phyloP scores from a whole-genome alignment of 1,140 invertebrate species.

The Galleria mellonella region DNA sequence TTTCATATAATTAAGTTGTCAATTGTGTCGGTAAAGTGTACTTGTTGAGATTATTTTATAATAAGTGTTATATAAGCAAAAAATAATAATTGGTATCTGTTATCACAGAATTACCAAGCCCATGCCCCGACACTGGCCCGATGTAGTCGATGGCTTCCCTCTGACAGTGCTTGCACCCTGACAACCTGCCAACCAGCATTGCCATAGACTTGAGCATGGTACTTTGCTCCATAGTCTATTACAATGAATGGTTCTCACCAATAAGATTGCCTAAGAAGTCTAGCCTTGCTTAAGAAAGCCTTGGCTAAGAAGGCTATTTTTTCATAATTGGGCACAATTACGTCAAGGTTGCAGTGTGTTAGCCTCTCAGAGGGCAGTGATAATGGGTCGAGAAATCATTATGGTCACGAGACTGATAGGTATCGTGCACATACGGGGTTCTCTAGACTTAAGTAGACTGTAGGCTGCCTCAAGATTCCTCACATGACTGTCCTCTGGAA shows the following conservation, averaged over 20 bases:
- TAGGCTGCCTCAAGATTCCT: conserved; percentile 47
- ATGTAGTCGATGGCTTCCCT: conserved; percentile 42
- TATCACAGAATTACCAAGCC: conserved; percentile 33
- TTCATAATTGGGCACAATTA: too few species aligned
- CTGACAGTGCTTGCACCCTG: conserved; percentile 30
- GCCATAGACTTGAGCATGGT: conserved; percentile 16
- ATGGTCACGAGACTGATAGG: conserved; percentile 38
- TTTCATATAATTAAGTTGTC: too few species aligned
- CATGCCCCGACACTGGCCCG: conserved; percentile 36
- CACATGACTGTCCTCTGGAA: conserved; percentile 34
- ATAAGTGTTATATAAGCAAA: too few species aligned
- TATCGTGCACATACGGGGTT: conserved; percentile 51
- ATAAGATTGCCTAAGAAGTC: conserved; percentile 17
- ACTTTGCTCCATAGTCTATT: conserved; percentile 16
- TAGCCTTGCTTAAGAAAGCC: too few species aligned
- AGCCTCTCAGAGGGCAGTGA: conserved; percentile 44
- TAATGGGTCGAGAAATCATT: conserved; percentile 47
- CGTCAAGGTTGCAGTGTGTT: conserved; percentile 13
- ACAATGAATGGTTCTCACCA: conserved; percentile 25
- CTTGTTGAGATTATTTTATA: too few species aligned
- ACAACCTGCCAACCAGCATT: conserved; percentile 19
- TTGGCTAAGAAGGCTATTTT: too few species aligned
- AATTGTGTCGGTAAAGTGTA: too few species aligned
- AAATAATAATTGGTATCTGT: conserved; percentile 13
- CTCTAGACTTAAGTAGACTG: conserved; percentile 59